Evolutionary conservation across 1,140 invertebrate genomes (phyloP), one percentile per base, ranked within the genome.

Genomic region (Formica exsecta): DNA sequence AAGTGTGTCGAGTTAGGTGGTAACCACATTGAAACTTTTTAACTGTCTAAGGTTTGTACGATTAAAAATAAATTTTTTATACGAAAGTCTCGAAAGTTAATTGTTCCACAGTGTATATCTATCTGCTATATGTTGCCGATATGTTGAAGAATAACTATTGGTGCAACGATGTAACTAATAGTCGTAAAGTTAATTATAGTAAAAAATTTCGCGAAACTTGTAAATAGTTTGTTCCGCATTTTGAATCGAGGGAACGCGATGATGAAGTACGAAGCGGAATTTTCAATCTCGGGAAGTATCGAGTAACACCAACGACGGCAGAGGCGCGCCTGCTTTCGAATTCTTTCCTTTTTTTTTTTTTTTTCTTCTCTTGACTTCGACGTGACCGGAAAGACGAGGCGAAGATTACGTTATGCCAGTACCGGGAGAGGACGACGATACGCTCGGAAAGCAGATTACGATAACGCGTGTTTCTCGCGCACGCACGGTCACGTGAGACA

Each of bases 361-460:
- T 44, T 9, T 68, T 68, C 32, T 11, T 44, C 44, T 16, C 32
- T 25, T 44, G 59, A 22, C 38, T 48, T 44, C 38, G 57, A 90
- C 89, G 80, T 87, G 89, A 87, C 75, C 74, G 38, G 88, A 90
- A 90, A 87, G 70, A 13, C 66, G 22, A 74, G 61, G 29, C 36
- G 59, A 68, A 76, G 80, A 85, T 90, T 76, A 65, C 81, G 66
- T 87, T 85, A 80, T 76, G 74, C 51, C 51, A 62, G 62, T 29
- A 44, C 57, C 66, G 51, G 51, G 25, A 62, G 22, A 25, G 32
- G 81, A 7, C 19, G 65, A 66, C 86, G 89, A 90, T 89, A 85
- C 88, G 86, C 76, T 57, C 59, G 22, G 89, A 87, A 90, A 90
- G 61, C 86, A 71, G 86, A 90, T 90, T 85, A 87, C 88, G 88